Conservation (phyloP, 1,140 invertebrate genomes). For the Xylocopa sonorina region DNA sequence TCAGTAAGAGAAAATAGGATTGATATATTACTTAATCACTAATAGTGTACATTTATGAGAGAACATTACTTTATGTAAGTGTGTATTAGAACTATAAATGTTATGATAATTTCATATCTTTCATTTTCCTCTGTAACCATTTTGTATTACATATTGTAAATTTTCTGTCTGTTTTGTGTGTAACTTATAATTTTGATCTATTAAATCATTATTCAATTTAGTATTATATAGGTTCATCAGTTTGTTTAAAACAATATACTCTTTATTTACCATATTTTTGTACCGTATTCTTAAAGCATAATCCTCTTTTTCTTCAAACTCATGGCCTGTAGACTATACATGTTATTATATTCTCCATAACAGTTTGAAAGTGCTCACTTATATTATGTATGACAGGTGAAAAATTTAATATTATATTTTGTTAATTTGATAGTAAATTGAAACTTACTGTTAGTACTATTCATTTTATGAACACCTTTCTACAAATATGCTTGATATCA, state of each 20-base stretch:
- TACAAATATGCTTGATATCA: conserved; percentile 16
- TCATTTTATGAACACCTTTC: conserved; percentile 32
- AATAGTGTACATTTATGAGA: conserved; percentile 34
- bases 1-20: background rate
- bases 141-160: conserved; percentile 32
- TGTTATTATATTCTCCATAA: conserved; percentile 9
- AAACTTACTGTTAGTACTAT: conserved; percentile 34
- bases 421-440: conserved; percentile 48
- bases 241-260: conserved; percentile 7
- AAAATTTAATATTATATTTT: conserved; percentile 47
- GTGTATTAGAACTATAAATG: conserved; percentile 22
- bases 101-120: conserved; percentile 23
- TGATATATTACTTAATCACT: conserved; percentile 17
- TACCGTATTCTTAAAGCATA: conserved; percentile 47
- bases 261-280: conserved; percentile 41
- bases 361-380: conserved; percentile 28
- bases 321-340: background rate
- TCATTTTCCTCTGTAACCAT: conserved; percentile 12
- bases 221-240: background rate
- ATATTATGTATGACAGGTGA: conserved; percentile 34
- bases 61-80: conserved; percentile 30
- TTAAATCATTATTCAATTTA: conserved; percentile 14
- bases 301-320: conserved; percentile 25
- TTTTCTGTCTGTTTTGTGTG: conserved; percentile 5
- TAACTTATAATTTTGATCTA: conserved; percentile 1